phyloP scores from a whole-genome alignment of 2,113 vertebrate genomes.

The Alouatta palliata region DNA sequence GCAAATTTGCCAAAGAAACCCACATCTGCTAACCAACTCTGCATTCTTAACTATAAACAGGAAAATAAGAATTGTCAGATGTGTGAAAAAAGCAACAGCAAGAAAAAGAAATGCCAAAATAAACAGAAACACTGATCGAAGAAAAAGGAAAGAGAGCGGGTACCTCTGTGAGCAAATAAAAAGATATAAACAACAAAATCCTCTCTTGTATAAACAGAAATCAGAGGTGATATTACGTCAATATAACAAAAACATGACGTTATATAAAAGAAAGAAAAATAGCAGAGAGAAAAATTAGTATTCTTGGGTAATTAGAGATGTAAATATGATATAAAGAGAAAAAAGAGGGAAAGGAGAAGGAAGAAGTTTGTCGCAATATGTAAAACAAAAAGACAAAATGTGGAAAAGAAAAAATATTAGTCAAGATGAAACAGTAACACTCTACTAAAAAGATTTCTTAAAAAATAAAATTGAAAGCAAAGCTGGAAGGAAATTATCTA shows the following conservation, averaged over 20 bases:
- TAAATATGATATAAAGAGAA: neutral
- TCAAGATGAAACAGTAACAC: neutral
- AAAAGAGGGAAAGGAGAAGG: neutral
- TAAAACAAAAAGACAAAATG: neutral
- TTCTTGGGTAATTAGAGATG: neutral
- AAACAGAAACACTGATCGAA: neutral
- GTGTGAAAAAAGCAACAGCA: neutral
- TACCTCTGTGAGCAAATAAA: neutral
- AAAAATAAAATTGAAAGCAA: neutral
- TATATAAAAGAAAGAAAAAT: neutral
- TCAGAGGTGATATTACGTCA: neutral
- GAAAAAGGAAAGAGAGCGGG: neutral
- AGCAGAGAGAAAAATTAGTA: neutral
- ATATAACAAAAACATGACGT: neutral
- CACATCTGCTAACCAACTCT: neutral
- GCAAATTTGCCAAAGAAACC: neutral
- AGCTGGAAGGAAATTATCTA: neutral
- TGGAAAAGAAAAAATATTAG: neutral
- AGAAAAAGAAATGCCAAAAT: neutral
- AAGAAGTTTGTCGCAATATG: neutral
- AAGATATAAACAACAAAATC: neutral
- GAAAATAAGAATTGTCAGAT: neutral
- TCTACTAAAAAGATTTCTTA: neutral
- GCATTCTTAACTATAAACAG: neutral
- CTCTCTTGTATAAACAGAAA: neutral